A percentile compares a stretch with the other conserved stretches of the same genome.
phyloP scores from a whole-genome alignment of 2,888 invertebrate genomes.

The Dasysyrphus tricinctus region DNA sequence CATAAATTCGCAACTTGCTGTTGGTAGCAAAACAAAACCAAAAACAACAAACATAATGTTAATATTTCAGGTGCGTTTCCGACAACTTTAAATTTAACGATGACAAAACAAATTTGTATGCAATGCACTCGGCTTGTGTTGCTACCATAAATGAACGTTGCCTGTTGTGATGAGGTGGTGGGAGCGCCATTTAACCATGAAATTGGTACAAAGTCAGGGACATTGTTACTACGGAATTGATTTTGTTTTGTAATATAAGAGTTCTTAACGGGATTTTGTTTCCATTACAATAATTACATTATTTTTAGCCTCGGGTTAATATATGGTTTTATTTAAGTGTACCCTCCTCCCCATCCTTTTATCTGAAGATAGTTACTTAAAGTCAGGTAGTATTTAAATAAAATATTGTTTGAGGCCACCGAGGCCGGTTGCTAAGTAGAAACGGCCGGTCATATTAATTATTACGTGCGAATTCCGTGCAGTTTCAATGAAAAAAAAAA shows the following conservation, averaged over 20 bases:
- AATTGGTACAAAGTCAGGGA: slow-evolving; percentile 70
- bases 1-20: not conserved
- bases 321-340: not conserved
- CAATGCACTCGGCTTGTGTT: not conserved
- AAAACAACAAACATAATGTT: not conserved
- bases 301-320: not conserved
- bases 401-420: slow-evolving; percentile 32
- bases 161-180: not conserved
- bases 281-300: not conserved
- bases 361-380: not conserved
- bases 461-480: slow-evolving; percentile 41
- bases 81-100: slow-evolving; percentile 30
- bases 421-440: slow-evolving; percentile 60
- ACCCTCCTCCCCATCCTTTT: not conserved
- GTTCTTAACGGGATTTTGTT: slow-evolving; percentile 31
- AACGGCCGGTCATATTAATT: slow-evolving; percentile 39
- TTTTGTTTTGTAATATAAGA: slow-evolving; percentile 9
- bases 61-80: slow-evolving; percentile 54
- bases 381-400: not conserved
- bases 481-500: slow-evolving; percentile 53
- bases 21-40: not conserved
- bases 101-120: slow-evolving; percentile 49
- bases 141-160: slow-evolving; percentile 3
- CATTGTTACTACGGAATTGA: slow-evolving; percentile 63
- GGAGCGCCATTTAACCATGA: slow-evolving; percentile 47